Evolutionary conservation across 1,140 invertebrate genomes (phyloP), one percentile per base, ranked within the genome.

Genomic region (Meloidogyne chitwoodi): DNA sequence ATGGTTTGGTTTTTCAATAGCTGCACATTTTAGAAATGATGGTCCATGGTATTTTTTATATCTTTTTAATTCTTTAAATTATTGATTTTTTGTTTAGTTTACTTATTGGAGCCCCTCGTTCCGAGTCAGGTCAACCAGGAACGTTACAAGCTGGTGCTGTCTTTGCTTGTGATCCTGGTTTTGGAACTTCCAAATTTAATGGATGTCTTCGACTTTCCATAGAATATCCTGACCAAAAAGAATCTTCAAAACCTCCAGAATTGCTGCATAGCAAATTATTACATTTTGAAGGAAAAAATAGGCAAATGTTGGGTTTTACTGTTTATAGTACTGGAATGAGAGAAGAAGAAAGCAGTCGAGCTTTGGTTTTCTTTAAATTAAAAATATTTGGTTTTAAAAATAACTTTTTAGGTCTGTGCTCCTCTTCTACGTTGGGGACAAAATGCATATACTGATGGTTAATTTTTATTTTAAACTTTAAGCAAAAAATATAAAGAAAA

Each of bases 1-100:
- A 63, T 94, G 93, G 89, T 95, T 94, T 88, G 93, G 93, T 88
- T 94, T 92, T 90, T 93, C 93, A 44, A 92, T 94, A 19, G 93
- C 93, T 65, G 91, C 93, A 88, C 93, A 94, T 78, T 85, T 88
- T 68, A 41, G 69, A 24, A 65, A 74, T 27, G 79, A 73, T 14
- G 44, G 72, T 27, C 82, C 84, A 34, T 61, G 80, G 83, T 84
- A 73, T 75, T 83, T 83, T 71, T 74, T 68, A 81, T 61, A 6
- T 22, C 10, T 14, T 31, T 29, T 61, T 11, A 12, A 26, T 70
- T 70, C 5, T 16, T 61, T 19, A 29, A 24, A 38, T 24, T 24
- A 34, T 5, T 31, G 38, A n/a, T 14, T 22, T n/a, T 29, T 44
- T 12, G 16, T 72, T 27, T 89, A 96, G 94, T 91, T 89, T 97